These are phyloP conservation scores for Brachionus rubens DNA, from an alignment of 1,140 invertebrate species.

Conservation along the genomic window DNA sequence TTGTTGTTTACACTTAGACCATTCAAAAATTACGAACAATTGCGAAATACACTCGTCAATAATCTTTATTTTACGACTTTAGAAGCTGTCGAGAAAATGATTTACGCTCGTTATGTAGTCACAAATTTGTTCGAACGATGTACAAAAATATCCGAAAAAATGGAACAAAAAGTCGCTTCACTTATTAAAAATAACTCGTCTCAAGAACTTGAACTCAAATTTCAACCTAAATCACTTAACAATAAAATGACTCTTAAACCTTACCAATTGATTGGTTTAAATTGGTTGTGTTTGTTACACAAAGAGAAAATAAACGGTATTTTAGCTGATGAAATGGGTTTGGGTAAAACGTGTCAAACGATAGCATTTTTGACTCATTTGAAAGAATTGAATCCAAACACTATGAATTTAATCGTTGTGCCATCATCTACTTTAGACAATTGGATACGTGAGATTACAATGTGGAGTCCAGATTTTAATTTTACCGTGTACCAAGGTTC, in stretches of 20 bases:
- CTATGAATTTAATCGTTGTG: conserved; percentile 94
- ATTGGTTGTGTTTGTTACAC: conserved; percentile 97
- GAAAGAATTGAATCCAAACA: conserved; percentile 87
- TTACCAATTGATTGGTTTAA: conserved; percentile 79
- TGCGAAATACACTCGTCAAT: neutral
- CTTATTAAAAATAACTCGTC: conserved; percentile 49
- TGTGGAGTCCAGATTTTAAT: conserved; percentile 91
- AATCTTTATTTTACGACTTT: neutral
- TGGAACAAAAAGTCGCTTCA: conserved; percentile 59
- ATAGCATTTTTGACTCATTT: conserved; percentile 94
- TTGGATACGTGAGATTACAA: conserved; percentile 98
- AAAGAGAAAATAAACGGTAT: conserved; percentile 97
- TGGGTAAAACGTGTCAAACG: conserved; percentile 79
- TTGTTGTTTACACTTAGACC: neutral
- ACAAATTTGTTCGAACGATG: conserved; percentile 62
- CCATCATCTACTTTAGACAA: conserved; percentile 98
- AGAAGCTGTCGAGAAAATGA: conserved; percentile 53
- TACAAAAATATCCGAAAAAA: conserved; percentile 60
- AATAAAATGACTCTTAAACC: conserved; percentile 72
- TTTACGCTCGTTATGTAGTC: conserved; percentile 60
- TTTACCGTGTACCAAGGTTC: conserved; percentile 80
- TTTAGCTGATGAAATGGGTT: conserved; percentile 99
- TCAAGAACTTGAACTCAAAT: conserved; percentile 53
- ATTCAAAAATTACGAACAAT: neutral
- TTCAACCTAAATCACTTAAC: conserved; percentile 60